These are phyloP conservation scores for Bursaphelenchus okinawaensis DNA, from an alignment of 2,888 invertebrate species.

Conservation along the genomic window DNA sequence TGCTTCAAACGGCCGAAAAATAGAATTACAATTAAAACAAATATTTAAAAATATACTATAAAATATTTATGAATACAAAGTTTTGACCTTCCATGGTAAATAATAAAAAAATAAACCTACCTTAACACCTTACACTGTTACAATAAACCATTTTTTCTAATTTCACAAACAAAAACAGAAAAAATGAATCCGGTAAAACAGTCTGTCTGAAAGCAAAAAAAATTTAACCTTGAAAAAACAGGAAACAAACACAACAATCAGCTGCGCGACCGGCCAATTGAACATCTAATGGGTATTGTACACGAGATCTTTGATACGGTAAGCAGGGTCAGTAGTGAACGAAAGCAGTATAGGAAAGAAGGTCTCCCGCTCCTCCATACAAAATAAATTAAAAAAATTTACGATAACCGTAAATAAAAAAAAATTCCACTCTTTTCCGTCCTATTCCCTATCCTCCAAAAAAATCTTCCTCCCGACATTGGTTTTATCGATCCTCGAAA, in stretches of 20 bases:
- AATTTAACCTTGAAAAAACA: neutral
- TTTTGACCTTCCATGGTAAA: too few species aligned
- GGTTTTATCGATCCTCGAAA: too few species aligned
- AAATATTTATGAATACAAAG: too few species aligned
- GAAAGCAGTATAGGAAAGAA: neutral
- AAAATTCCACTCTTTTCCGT: neutral
- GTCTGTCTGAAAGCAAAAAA: neutral
- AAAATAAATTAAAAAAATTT: neutral
- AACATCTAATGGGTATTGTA: neutral
- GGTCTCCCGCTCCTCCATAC: too few species aligned
- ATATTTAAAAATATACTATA: neutral
- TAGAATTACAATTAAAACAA: too few species aligned
- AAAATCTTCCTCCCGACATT: too few species aligned
- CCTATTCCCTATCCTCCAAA: neutral
- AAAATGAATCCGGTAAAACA: neutral
- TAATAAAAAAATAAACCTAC: too few species aligned
- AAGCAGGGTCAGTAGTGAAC: neutral
- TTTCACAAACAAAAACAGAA: neutral
- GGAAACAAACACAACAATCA: neutral
- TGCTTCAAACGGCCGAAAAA: too few species aligned
- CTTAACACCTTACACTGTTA: too few species aligned
- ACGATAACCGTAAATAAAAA: too few species aligned
- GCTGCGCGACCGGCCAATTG: neutral
- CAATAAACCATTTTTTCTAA: too few species aligned
- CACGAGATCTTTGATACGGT: too few species aligned